phyloP scores from a whole-genome alignment of 2,113 vertebrate genomes.

The Nerophis lumbriciformis region DNA sequence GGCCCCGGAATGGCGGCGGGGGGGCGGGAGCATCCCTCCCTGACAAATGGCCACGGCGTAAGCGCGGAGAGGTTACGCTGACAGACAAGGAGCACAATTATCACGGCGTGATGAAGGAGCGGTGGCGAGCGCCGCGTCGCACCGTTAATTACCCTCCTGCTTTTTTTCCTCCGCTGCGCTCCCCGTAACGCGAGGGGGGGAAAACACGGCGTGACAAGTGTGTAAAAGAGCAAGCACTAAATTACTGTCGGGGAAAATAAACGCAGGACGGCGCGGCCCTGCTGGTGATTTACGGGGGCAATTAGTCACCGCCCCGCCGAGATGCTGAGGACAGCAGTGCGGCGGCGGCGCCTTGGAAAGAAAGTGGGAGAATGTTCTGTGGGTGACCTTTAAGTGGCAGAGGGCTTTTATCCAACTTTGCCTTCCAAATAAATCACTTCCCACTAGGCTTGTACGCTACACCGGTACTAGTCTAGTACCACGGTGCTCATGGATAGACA shows the following conservation, averaged over 20 bases:
- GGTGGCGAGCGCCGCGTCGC: conserved; percentile 79
- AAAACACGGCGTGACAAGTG: conserved; percentile 99
- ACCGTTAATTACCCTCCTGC: conserved; percentile 96
- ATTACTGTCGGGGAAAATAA: conserved; percentile 99
- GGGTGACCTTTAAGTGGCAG: conserved; percentile 58
- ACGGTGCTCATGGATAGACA: too few relatives aligned
- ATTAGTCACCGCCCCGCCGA: conserved; percentile 95
- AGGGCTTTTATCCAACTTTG: conserved; percentile 47
- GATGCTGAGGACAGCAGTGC: conserved; percentile 85
- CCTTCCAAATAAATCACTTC: conserved; percentile 7
- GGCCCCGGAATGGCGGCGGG: conserved; percentile 57
- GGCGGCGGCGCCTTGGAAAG: conserved; percentile 63
- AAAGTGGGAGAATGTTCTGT: conserved; percentile 40
- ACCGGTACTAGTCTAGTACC: too few relatives aligned
- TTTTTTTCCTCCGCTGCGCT: conserved; percentile 79
- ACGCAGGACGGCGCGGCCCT: conserved; percentile 83
- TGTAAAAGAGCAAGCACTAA: conserved; percentile 99
- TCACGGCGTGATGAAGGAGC: conserved; percentile 99
- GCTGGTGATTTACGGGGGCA: conserved; percentile 98
- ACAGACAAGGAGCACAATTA: conserved; percentile 99
- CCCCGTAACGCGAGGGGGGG: conserved; percentile 94
- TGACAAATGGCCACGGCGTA: conserved; percentile 86
- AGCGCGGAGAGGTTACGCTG: conserved; percentile 84
- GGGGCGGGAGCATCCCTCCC: conserved; percentile 60
- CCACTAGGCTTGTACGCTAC: too few relatives aligned